Evolutionary conservation across 2,797 vertebrate species (phyloP), one percentile per base, ranked within the genome.

Genomic region (Anguilla obscura): DNA sequence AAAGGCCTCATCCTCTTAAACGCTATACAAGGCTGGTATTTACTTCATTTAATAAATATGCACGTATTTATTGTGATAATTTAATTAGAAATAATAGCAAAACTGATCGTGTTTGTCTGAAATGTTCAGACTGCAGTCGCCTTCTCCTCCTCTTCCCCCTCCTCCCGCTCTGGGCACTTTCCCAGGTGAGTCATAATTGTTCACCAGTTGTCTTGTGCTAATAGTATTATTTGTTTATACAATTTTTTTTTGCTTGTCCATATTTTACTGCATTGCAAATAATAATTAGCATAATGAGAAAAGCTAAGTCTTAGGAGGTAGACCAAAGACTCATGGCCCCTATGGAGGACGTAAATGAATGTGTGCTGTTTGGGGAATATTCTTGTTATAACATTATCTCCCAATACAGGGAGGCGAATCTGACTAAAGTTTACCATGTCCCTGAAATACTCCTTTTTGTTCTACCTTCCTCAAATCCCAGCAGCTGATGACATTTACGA

Each of bases 401-500:
- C 10, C 1, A 58, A 58, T 58, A 58, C 18, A 58, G 40, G 40
- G 40, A 45, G 3, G 40, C 4, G 3, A 56, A 14, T 56, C 54
- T 56, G 54, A 14, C 24, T n/a, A 66, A 24, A 1, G 63, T 66
- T 66, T 24, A n/a, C 8, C 63, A 27, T 66, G 24, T 4, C n/a
- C 24, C 8, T 24, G 54, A 56, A 40, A 36, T 36, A 76, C 3
- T 36, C 40, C 40, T 76, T 36, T 14, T 18, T 48, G 16, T 82
- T 48, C 45, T 24, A 82, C 50, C 79, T 4, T 16, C 33, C 21
- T 48, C 79, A 48, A 48, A 48, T 82, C 79, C 6, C 24, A 82
- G 6, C 36, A 82, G 36, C 18, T 21, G 21, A 88, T 27, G 90
- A 94, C 86, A 89, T 96, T 60, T 97, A 96, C 21, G 96, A 97